Base-by-base conservation (phyloP, 2,113 vertebrate species). In the Rhadina sibilatrix region DNA sequence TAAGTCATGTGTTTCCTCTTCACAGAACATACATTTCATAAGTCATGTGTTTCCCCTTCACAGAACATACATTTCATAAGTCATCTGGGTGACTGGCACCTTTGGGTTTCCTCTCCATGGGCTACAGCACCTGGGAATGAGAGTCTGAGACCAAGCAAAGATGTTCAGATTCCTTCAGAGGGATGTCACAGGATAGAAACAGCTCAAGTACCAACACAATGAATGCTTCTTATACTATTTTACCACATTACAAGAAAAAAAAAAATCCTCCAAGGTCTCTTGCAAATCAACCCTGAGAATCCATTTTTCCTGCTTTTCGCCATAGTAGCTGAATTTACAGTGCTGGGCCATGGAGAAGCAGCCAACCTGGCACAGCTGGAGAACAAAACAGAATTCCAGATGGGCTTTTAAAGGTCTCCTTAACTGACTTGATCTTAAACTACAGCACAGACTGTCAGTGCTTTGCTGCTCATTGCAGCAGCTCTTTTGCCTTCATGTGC, bases 291-390 rank as follows among this genome's bases (percentile, higher is more conserved):
- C 10, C 68, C 33, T 16, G 18, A 10, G 8, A 59, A 75, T 25
- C 52, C 8, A 28, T 53, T 38, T 35, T 1, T 2, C 6, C 37
- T 9, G 14, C 53, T 70, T 70, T 84, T 54, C 1, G 0, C 28
- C 47, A 10, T 1, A 49, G 20, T 2, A 74, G 8, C 40, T 1
- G 2, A 54, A 15, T 21, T 81, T 25, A n/a, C 28, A 64, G 54
- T 17, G 10, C 28, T 0, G 0, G 9, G 5, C 11, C 53, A 31
- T 0, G 2, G 25, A 83, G 37, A 52, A 90, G 54, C 19, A 83
- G 42, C 63, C 50, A 37, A 27, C 12, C 38, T 64, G 70, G 53
- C 28, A 44, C 46, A 79, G 23, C 31, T 50, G 37, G 35, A 40
- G 28, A 80, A 61, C 37, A 42, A 76, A 69, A 15, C 6, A 16